Base-by-base conservation (phyloP, 2,113 vertebrate species). In the Eulacestoma nigropectus region DNA sequence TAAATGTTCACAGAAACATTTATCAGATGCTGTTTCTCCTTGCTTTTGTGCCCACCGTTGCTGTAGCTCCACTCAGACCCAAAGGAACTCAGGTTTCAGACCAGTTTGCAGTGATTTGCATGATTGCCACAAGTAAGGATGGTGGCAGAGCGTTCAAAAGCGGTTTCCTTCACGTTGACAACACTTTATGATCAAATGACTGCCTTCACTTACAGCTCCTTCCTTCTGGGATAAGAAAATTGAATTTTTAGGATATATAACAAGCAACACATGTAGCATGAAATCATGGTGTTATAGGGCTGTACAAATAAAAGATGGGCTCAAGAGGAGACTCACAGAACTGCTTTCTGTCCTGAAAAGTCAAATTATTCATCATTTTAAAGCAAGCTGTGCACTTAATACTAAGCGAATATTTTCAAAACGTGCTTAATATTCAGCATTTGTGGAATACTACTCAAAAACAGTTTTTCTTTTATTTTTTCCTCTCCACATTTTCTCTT, bases 191-290 rank as follows among this genome's bases (percentile, higher is more conserved):
- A 95, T 90, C 79, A 93, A 94, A 92, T 93, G 83, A 73, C 56
- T 78, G 29, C 73, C 78, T 84, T 90, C 76, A 72, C 69, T 94
- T 89, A 68, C 3, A 49, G 93, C 86, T 94, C 83, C 74, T 94
- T 89, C 80, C 88, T 96, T 92, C 83, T 92, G 91, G 92, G 83
- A 42, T 95, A 46, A 96, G 92, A 90, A 96, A 93, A 94, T 88
- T 84, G 95, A 96, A 95, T 95, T 97, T 96, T 96, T 95, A 87
- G 84, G 94, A 84, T 84, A 35, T 74, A 81, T 84, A 92, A 80
- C 82, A 81, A 93, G 82, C 64, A 90, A 37, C 60, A 59, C 56
- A 63, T 27, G 90, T 80, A 87, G 78, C 93, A 93, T 65, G 81
- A 96, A 95, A 94, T 94, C 92, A 13, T 3, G 41, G 93, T 39